Percentiles rank a stretch among this genome's conserved stretches.
Evolutionary conservation across 2,113 vertebrate genomes (phyloP).

Genomic region (Meleagris gallopavo): DNA sequence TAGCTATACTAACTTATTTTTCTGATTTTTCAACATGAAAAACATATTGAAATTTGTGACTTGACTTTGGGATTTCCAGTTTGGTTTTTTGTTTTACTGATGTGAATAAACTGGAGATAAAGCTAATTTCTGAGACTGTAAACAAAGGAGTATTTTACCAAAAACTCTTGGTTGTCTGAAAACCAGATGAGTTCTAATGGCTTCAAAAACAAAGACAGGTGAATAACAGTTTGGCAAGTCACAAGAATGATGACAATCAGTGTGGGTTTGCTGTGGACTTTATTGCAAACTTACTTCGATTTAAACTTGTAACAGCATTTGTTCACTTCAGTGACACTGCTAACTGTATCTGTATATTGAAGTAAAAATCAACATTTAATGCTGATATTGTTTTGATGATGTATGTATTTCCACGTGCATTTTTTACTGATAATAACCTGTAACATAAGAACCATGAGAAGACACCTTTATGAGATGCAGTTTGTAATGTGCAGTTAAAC

Average conservation of each 20-base stretch:
- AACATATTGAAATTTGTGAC: background rate
- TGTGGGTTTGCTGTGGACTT: background rate
- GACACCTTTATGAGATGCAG: background rate
- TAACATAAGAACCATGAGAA: background rate
- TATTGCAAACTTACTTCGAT: background rate
- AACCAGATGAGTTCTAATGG: background rate
- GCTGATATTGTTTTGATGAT: background rate
- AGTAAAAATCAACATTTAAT: background rate
- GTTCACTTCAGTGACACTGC: background rate
- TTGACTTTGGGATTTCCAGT: background rate
- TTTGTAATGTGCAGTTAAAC: background rate
- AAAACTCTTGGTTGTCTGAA: background rate
- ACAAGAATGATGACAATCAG: background rate
- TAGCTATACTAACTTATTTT: background rate
- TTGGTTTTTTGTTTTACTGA: background rate
- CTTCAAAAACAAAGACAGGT: background rate
- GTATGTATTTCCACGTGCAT: background rate
- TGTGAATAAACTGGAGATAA: background rate
- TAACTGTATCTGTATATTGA: background rate
- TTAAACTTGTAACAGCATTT: background rate
- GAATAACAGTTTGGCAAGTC: rapidly evolving
- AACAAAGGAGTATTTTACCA: background rate
- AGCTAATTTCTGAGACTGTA: background rate
- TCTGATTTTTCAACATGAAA: background rate
- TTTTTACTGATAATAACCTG: background rate